Evolutionary conservation across 2,113 vertebrate genomes (phyloP).

Genomic region (Chionomys nivalis): DNA sequence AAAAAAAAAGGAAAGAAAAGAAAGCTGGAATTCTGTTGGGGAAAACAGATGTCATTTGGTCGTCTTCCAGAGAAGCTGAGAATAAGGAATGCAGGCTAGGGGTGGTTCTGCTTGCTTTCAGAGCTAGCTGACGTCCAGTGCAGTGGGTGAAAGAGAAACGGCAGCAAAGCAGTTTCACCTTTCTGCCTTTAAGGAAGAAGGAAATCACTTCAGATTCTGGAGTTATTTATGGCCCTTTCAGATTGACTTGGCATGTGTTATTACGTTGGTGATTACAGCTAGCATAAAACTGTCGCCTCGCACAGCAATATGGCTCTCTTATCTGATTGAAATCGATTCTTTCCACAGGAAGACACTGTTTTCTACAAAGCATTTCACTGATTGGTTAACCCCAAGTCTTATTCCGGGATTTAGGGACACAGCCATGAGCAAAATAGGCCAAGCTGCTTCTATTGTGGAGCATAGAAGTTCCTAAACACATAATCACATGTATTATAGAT

Average conservation of each 20-base stretch:
- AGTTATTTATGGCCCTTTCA: conserved; percentile 62
- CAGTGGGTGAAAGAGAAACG: conserved; percentile 57
- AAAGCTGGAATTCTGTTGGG: conserved; percentile 22
- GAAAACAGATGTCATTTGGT: conserved; percentile 25
- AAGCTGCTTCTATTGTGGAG: not conserved
- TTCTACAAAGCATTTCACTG: conserved; percentile 43
- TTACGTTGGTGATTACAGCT: conserved; percentile 33
- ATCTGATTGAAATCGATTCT: conserved; percentile 47
- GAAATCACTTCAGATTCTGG: conserved; percentile 59
- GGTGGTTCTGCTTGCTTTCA: not conserved
- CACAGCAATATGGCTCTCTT: conserved; percentile 21
- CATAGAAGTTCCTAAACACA: not conserved
- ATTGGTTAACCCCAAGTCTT: conserved; percentile 28
- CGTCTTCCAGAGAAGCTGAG: not conserved
- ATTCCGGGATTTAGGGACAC: not conserved
- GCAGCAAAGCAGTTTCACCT: conserved; percentile 1
- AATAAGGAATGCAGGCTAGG: not conserved
- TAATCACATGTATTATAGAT: not conserved
- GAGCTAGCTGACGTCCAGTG: not conserved
- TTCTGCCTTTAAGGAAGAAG: conserved; percentile 56
- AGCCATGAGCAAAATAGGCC: not conserved
- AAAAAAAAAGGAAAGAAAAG: not conserved
- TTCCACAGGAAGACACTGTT: conserved; percentile 44
- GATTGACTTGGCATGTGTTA: conserved; percentile 37
- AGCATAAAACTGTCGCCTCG: conserved; percentile 39